Evolutionary conservation across 2,113 vertebrate genomes (phyloP).

Genomic region (Vulpes vulpes): DNA sequence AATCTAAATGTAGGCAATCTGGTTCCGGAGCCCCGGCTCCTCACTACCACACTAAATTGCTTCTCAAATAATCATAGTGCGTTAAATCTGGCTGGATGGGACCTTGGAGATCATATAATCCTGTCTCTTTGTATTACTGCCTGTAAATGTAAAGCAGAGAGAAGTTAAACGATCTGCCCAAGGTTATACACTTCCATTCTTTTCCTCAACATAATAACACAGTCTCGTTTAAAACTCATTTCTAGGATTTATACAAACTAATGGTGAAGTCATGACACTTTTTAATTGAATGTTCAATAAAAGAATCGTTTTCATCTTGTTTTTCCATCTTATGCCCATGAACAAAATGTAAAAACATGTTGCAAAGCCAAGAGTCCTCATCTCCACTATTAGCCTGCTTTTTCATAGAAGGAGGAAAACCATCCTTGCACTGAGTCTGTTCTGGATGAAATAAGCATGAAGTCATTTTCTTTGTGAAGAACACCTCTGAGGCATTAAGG

Average conservation of each 20-base stretch:
- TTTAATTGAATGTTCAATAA: conserved; percentile 64
- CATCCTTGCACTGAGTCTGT: conserved; percentile 11
- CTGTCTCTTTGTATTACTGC: conserved; percentile 40
- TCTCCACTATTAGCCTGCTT: neutral
- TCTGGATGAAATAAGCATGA: conserved; percentile 46
- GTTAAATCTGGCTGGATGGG: neutral
- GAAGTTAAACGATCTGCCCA: conserved; percentile 56
- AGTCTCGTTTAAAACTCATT: conserved; percentile 9
- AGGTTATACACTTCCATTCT: conserved; percentile 41
- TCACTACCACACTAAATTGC: neutral
- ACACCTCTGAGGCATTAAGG: neutral
- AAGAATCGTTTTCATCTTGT: conserved; percentile 68
- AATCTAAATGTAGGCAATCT: neutral
- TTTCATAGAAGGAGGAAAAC: neutral
- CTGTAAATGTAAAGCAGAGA: conserved; percentile 58
- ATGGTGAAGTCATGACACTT: conserved; percentile 47
- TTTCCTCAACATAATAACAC: conserved; percentile 45
- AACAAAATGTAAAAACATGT: conserved; percentile 33
- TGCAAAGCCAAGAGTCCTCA: conserved; percentile 28
- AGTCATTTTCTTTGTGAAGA: conserved; percentile 51
- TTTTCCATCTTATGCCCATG: conserved; percentile 53
- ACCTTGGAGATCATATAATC: conserved; percentile 1
- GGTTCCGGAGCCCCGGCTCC: neutral
- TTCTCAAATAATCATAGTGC: neutral
- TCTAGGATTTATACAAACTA: conserved; percentile 62